Conservation (phyloP, 2,113 vertebrate species). For the Xiphophorus maculatus region DNA sequence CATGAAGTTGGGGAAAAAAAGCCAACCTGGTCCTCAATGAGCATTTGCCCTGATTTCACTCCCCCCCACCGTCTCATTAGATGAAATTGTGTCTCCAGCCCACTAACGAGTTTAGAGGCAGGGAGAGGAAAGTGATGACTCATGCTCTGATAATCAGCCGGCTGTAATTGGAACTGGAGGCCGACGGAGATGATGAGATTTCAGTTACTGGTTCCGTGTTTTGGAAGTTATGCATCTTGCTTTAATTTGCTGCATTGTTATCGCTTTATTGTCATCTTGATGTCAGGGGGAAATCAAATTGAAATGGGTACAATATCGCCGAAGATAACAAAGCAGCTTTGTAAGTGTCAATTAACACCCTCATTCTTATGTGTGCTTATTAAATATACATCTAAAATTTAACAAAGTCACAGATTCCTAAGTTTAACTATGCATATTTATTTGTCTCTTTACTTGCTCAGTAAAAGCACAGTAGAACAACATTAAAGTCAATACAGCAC, state of each 20-base stretch:
- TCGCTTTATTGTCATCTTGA: no score
- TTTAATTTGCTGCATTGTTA: no score
- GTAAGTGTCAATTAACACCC: no score
- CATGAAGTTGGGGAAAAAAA: neutral
- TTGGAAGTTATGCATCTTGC: neutral
- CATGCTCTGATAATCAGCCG: slow-evolving; percentile 13
- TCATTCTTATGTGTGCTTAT: no score
- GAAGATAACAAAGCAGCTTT: no score
- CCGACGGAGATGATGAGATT: neutral
- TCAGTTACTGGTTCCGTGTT: slow-evolving; percentile 9
- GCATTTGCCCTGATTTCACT: slow-evolving; percentile 5
- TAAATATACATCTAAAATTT: no score
- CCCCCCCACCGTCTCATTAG: slow-evolving; percentile 21
- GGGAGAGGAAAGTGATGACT: slow-evolving; percentile 8
- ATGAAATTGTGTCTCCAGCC: slow-evolving; percentile 20
- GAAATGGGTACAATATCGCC: no score
- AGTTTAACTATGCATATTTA: neutral
- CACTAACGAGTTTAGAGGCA: slow-evolving; percentile 25
- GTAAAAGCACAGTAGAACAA: neutral
- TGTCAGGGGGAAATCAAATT: no score
- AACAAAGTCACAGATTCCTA: no score
- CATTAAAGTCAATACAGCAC: no score
- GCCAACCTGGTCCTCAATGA: slow-evolving; percentile 12
- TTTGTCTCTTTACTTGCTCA: neutral
- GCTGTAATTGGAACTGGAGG: slow-evolving; percentile 18